These are phyloP conservation scores for Periphyllus acericola DNA, from an alignment of 2,888 invertebrate genomes.

Conservation along the genomic window DNA sequence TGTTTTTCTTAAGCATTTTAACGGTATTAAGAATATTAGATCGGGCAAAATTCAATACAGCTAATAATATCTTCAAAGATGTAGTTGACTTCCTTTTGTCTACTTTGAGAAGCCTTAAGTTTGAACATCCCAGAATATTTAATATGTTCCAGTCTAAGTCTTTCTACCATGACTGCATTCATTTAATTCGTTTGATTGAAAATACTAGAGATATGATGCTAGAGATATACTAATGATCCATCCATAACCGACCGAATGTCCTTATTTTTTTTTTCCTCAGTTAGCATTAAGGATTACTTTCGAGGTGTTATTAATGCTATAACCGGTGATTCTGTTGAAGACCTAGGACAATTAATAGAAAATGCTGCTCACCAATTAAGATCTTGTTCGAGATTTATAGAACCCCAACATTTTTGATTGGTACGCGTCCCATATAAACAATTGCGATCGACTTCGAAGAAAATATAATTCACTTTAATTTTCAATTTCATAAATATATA, in stretches of 20 bases:
- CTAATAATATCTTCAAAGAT: conserved; percentile 62
- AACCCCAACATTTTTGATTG: neutral
- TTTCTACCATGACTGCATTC: conserved; percentile 59
- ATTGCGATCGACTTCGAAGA: neutral
- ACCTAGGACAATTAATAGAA: conserved; percentile 31
- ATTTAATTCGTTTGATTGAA: conserved; percentile 59
- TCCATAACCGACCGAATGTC: conserved; percentile 37
- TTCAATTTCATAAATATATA: too few relatives aligned
- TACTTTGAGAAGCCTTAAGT: conserved; percentile 44
- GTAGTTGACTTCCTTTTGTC: conserved; percentile 53
- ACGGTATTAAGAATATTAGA: conserved; percentile 57
- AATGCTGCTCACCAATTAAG: neutral
- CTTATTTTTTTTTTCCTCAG: conserved; percentile 43
- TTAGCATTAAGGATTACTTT: conserved; percentile 4
- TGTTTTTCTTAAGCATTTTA: conserved; percentile 62
- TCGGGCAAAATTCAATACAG: conserved; percentile 60
- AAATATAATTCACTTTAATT: too few relatives aligned
- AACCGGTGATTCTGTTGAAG: conserved; percentile 19
- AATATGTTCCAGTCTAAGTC: conserved; percentile 44
- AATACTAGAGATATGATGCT: conserved; percentile 56
- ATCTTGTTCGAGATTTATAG: conserved; percentile 20
- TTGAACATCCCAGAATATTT: conserved; percentile 53
- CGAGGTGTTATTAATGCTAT: conserved; percentile 17
- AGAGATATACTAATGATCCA: too few relatives aligned
- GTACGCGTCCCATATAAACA: neutral